Percentiles rank a stretch among this genome's conserved stretches.
Evolutionary conservation across 2,113 vertebrate species (phyloP).

Genomic region (Psittacara wagleri): DNA sequence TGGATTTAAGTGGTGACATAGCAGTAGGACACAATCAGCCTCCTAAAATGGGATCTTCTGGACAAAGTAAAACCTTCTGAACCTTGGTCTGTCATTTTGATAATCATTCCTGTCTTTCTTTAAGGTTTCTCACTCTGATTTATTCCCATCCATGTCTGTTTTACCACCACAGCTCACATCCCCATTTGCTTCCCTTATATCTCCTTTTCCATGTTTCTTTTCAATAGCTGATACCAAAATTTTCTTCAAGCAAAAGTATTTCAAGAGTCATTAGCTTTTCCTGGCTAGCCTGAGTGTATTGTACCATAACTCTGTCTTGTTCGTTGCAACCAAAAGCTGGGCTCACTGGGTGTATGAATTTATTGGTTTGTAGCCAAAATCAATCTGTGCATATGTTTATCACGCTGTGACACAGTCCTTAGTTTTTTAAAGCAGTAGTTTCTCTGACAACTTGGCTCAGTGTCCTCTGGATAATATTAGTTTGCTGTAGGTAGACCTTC

Average conservation of each 20-base stretch:
- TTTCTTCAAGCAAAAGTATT: background rate
- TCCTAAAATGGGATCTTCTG: background rate
- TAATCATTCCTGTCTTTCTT: background rate
- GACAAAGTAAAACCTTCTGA: background rate
- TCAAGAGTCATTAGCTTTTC: background rate
- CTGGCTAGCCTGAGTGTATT: background rate
- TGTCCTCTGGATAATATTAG: background rate
- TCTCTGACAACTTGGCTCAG: background rate
- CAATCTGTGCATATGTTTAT: conserved; percentile 45
- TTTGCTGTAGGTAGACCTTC: background rate
- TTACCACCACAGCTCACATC: background rate
- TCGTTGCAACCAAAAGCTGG: background rate
- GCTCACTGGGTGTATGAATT: background rate
- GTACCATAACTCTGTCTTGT: background rate
- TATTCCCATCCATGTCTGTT: background rate
- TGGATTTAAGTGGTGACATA: conserved; percentile 4
- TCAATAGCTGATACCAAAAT: background rate
- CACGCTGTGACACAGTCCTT: conserved; percentile 6
- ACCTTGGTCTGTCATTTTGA: background rate
- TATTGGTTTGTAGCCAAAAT: conserved; percentile 32
- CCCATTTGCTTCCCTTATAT: background rate
- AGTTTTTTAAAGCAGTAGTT: conserved; percentile 21
- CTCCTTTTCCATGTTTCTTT: background rate
- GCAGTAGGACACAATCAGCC: conserved; percentile 8
- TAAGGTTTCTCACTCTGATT: background rate